Base-by-base conservation (phyloP, 2,888 invertebrate genomes). In the Dendrolimus pini region DNA sequence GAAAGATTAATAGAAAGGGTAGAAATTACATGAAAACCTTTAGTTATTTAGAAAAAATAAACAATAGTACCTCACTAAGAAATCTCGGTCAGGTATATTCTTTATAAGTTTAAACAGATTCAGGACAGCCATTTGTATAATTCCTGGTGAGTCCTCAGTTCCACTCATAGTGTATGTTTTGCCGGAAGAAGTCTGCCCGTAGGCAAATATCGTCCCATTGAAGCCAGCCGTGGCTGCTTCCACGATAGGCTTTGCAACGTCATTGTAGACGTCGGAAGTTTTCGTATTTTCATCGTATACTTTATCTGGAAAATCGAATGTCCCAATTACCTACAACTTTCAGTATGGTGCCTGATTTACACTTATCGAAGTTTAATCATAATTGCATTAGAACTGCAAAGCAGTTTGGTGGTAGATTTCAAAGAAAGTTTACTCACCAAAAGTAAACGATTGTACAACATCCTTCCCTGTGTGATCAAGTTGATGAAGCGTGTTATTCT, bases 141-240 rank as follows among this genome's bases (percentile, higher is more conserved):
- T 93, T 1, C 98, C 98, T 0, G 93, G 94, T 53, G 94, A 93
- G 0, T 82, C 69, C 0, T 91, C 83, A 47, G 92, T 92, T 0
- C 98, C 98, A 75, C 95, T 92, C 94, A 97, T 96, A 0, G 96
- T 96, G 70, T 94, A 94, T 0, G 97, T 97, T 82, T 97, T 97
- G 58, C 97, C 98, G 0, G 97, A 97, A 1, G 96, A 95, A 7
- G 97, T 97, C 81, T 97, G 97, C 8, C 97, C 97, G 78, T 98
- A 98, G 0, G 97, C 97, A 85, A 98, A 96, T 65, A 98, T 94
- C 0, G 97, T 97, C 1, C 96, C 97, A 78, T 96, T 96, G 68
- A 96, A 94, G 2, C 96, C 96, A 62, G 93, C 92, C 12, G 95
- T 89, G 1, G 94, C 93, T 0, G 94, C 92, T 62, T 94, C 91